phyloP scores from a whole-genome alignment of 2,797 vertebrate species.

The Geotrypetes seraphini region DNA sequence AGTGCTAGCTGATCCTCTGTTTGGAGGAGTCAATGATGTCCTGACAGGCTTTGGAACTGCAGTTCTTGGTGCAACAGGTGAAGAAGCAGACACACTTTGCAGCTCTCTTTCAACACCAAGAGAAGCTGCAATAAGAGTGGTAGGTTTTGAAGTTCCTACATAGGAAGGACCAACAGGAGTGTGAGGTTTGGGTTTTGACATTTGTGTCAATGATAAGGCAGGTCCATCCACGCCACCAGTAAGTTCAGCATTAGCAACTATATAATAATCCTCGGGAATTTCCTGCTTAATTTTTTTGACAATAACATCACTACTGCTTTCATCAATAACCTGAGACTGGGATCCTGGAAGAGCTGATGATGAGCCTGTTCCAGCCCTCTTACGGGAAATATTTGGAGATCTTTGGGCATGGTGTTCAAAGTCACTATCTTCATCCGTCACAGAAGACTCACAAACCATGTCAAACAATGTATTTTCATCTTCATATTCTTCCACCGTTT shows the following conservation, averaged over 20 bases:
- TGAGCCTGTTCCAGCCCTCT: constrained; percentile 25
- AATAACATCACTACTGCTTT: constrained; percentile 40
- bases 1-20: constrained; percentile 23
- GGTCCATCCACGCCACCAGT: constrained; percentile 47
- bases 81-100: constrained; percentile 41
- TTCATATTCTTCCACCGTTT: constrained; percentile 69
- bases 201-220: constrained; percentile 53
- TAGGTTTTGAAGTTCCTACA: constrained; percentile 31
- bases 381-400: constrained; percentile 38
- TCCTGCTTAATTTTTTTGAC: constrained; percentile 84
- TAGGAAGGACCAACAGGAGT: constrained; percentile 37
- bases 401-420: constrained; percentile 56
- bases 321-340: constrained; percentile 36
- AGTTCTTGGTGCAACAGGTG: constrained; percentile 26
- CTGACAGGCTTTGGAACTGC: constrained; percentile 37
- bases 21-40: constrained; percentile 41
- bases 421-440: constrained; percentile 73
- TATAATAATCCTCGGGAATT: constrained; percentile 68
- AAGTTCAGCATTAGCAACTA: constrained; percentile 64
- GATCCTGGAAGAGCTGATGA: constrained; percentile 26
- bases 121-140: constrained; percentile 11
- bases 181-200: constrained; percentile 56
- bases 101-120: constrained; percentile 42
- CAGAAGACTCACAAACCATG: constrained; percentile 76
- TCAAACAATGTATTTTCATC: constrained; percentile 70